Evolutionary conservation across 1,140 invertebrate genomes (phyloP).

Genomic region (Pseudobourletiella spinata): DNA sequence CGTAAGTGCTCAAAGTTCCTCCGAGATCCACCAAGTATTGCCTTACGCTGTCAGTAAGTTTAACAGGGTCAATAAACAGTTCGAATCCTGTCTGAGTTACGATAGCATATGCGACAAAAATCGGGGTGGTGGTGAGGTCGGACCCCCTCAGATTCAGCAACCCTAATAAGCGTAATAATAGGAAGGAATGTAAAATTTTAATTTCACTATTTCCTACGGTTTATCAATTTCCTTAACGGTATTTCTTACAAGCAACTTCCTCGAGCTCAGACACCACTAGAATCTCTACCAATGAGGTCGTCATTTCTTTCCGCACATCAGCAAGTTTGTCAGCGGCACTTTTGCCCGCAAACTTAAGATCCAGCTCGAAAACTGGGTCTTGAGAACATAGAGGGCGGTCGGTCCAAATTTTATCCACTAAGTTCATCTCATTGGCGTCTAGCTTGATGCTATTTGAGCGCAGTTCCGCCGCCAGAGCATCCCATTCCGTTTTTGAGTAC

Average conservation of each 20-base stretch:
- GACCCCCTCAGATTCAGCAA: slow-evolving; percentile 87
- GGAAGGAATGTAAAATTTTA: too few species aligned
- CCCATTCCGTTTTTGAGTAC: slow-evolving; percentile 63
- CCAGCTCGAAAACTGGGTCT: slow-evolving; percentile 46
- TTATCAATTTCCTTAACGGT: too few species aligned
- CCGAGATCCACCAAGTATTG: neutral
- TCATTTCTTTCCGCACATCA: slow-evolving; percentile 58
- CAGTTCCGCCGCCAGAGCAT: slow-evolving; percentile 48
- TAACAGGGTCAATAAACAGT: slow-evolving; percentile 58
- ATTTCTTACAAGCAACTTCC: slow-evolving; percentile 76
- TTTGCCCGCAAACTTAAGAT: slow-evolving; percentile 47
- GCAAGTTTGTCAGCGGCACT: slow-evolving; percentile 56
- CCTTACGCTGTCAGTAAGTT: slow-evolving; percentile 40
- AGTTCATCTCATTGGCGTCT: slow-evolving; percentile 61
- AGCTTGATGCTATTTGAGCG: slow-evolving; percentile 53
- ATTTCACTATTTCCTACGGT: too few species aligned
- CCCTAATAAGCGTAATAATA: too few species aligned
- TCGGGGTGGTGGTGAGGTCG: slow-evolving; percentile 90
- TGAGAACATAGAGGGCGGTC: slow-evolving; percentile 46
- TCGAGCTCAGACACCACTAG: slow-evolving; percentile 77
- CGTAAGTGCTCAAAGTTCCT: neutral
- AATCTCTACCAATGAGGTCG: slow-evolving; percentile 54
- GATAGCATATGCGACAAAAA: slow-evolving; percentile 95
- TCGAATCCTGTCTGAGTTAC: too few species aligned
- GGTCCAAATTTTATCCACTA: slow-evolving; percentile 68